Conservation (phyloP, 2,797 vertebrate species). For the Rhodeus uyekii region DNA sequence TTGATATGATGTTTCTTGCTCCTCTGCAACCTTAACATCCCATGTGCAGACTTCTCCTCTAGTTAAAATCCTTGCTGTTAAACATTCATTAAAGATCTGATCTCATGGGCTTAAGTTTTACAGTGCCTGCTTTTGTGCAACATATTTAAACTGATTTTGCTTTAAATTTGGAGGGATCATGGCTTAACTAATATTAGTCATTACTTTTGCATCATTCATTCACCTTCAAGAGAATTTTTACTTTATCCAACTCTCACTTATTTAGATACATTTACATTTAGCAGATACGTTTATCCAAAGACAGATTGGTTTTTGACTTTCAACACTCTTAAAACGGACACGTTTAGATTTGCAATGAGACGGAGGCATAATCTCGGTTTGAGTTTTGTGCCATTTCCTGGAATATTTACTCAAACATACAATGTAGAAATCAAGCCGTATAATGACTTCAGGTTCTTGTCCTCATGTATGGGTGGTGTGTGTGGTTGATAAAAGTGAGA, state of each 20-base stretch:
- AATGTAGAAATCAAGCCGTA: background rate
- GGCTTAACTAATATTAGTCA: background rate
- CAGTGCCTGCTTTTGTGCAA: background rate
- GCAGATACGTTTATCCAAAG: no score
- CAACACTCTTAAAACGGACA: background rate
- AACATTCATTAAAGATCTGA: background rate
- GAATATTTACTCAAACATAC: background rate
- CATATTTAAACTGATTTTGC: background rate
- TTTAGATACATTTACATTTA: background rate
- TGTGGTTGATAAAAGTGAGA: background rate
- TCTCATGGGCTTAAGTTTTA: background rate
- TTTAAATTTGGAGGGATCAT: background rate
- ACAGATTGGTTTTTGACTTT: no score
- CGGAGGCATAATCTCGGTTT: background rate
- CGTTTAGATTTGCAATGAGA: background rate
- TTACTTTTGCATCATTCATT: background rate
- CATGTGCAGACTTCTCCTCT: no score
- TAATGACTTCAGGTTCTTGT: background rate
- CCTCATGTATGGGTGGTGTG: background rate
- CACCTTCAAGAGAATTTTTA: background rate
- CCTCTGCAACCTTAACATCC: background rate
- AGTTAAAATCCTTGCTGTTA: background rate
- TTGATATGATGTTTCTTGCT: no score
- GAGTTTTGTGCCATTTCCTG: background rate
- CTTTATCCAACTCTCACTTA: background rate